Base-by-base conservation (phyloP, 2,888 invertebrate species). In the Xestoiulus laeticollis region DNA sequence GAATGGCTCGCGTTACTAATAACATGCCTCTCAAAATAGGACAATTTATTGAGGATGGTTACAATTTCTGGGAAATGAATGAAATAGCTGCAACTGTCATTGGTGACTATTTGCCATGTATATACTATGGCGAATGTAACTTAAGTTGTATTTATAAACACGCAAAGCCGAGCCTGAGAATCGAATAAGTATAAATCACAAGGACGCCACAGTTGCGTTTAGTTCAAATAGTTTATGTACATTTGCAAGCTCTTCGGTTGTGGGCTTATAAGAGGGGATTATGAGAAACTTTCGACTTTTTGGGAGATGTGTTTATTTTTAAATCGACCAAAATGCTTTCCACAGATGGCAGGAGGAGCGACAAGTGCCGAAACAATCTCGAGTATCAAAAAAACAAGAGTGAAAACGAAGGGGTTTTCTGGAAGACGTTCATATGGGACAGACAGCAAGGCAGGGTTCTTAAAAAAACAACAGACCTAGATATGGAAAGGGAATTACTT, bases 181-280 rank as follows among this genome's bases (percentile, higher is more conserved):
- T 53, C 53, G 19, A 53, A 53, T 53, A n/a, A 53, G 53, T 53
- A n/a, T 53, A 53, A 53, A 53, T 53, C 53, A 53, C 53, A 53
- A 53, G 53, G 53, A 53, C 53, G 53, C 53, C 53, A 53, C 53
- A 53, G 53, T 53, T 53, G 53, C 53, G 53, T 53, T 53, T 53
- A 53, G 53, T 53, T 53, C 16, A 53, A n/a, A 53, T n/a, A 53
- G 53, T 53, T 53, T 53, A 53, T 53, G 53, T 53, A 53, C 53
- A 53, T 53, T 53, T 53, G n/a, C n/a, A 19, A 53, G 53, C 53
- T 53, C 53, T 53, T 53, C 53, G 53, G 53, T 53, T 53, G 53
- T 53, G 53, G 53, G 53, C 53, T 53, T 53, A 53, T 53, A 53
- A n/a, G 53, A 53, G 53, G 53, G 53, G 53, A 53, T 53, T 53